Base-by-base conservation (phyloP, 1,140 invertebrate species). In the Armadillidium nasatum region DNA sequence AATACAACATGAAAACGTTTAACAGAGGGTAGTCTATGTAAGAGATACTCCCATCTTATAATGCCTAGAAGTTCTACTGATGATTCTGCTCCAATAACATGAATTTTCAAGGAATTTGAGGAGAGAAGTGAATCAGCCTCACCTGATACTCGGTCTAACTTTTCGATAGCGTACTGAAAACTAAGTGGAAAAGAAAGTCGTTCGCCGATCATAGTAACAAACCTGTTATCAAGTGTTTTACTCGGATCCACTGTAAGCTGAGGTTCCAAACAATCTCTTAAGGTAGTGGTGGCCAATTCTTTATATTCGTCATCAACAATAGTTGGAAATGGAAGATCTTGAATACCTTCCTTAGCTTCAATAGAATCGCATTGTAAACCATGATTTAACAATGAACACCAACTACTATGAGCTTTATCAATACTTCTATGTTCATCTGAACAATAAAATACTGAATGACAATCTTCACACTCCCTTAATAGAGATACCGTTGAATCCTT, bases 21-120 rank as follows among this genome's bases (percentile, higher is more conserved):
- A 44, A 80, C 68, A 23, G 43, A 15, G n/a, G 79, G 79, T 69
- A 80, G 60, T 7, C 73, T 13, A 74, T 80, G 79, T 13, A 70
- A 54, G 72, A 80, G 68, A 69, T 80, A 80, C 46, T 80, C 79
- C 79, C 79, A 80, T 44, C 77, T 66, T 7, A 80, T 78, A 21
- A 80, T 80, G 13, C 79, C 79, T 13, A 80, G 68, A 33, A 77
- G 44, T 66, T 80, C 76, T 43, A 74, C 50, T 43, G 66, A 75
- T 46, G 67, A 68, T 50, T 76, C 46, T 44, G 77, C 77, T 22
- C 77, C 77, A 15, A 78, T 72, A 15, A 78, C 77, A 69, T 78
- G 77, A 72, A 78, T 66, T 10, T 45, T 71, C 1, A 78, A 43
- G 21, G 43, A 44, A 21, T 50, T 67, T n/a, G 44, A 45, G 2